Evolutionary conservation across 2,888 invertebrate species (phyloP).

Genomic region (Apocheima hispidaria): DNA sequence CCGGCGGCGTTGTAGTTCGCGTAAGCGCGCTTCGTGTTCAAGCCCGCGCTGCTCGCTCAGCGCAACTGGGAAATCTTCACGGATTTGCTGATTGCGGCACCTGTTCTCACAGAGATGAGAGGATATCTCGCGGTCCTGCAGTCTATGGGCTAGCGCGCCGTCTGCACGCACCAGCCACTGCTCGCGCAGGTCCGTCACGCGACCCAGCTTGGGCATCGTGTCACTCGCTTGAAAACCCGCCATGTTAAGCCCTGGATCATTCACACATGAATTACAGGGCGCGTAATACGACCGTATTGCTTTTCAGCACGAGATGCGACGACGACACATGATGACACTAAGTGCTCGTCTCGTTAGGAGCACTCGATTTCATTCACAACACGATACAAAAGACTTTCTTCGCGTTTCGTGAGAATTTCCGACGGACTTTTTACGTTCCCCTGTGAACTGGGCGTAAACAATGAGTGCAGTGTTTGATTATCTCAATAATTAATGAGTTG

Average conservation of each 20-base stretch:
- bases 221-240: slow-evolving; percentile 75
- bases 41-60: slow-evolving; percentile 75
- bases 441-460: slow-evolving; percentile 72
- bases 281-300: slow-evolving; percentile 52
- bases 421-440: slow-evolving; percentile 70
- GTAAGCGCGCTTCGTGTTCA: slow-evolving; percentile 71
- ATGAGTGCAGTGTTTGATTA: slow-evolving; percentile 70
- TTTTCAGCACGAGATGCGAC: slow-evolving; percentile 52
- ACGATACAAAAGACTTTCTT: slow-evolving; percentile 73
- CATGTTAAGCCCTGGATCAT: slow-evolving; percentile 61
- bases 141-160: slow-evolving; percentile 78
- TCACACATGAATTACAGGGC: slow-evolving; percentile 45
- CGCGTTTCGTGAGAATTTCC: slow-evolving; percentile 71
- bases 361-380: slow-evolving; percentile 50
- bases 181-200: slow-evolving; percentile 78
- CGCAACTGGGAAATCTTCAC: slow-evolving; percentile 81
- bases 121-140: slow-evolving; percentile 82
- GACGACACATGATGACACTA: slow-evolving; percentile 50
- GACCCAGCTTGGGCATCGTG: slow-evolving; percentile 82
- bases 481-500: slow-evolving; percentile 71
- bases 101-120: slow-evolving; percentile 81
- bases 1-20: slow-evolving; percentile 70
- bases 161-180: slow-evolving; percentile 82
- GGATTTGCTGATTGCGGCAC: slow-evolving; percentile 80
- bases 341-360: slow-evolving; percentile 21